A percentile compares a stretch with the other conserved stretches of the same genome.
These are phyloP conservation scores for Halichondria panicea DNA, from an alignment of 37 sponge, comb jelly and placozoan genomes.

Conservation along the genomic window DNA sequence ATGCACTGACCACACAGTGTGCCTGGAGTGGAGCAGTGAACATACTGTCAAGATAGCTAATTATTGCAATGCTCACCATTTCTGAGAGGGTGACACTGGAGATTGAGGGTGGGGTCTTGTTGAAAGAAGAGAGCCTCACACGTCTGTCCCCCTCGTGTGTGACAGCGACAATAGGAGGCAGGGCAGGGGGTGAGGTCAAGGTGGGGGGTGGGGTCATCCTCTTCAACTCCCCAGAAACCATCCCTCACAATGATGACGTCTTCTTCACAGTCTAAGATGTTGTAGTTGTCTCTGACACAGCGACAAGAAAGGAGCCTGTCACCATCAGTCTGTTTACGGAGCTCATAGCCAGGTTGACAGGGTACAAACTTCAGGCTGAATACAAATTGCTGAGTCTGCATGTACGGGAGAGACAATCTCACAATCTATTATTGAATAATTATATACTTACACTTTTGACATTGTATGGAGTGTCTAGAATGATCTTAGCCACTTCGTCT, in stretches of 20 bases:
- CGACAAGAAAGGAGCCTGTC: neutral
- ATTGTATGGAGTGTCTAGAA: slow-evolving; percentile 48
- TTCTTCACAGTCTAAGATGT: slow-evolving; percentile 23
- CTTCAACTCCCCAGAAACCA: slow-evolving; percentile 45
- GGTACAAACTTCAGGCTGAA: neutral
- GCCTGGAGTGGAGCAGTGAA: slow-evolving; percentile 3
- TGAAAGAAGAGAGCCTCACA: slow-evolving; percentile 37
- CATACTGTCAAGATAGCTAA: neutral
- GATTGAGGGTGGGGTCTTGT: slow-evolving; percentile 3
- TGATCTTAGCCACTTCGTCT: neutral
- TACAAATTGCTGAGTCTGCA: slow-evolving; percentile 1
- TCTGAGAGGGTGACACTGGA: slow-evolving; percentile 49
- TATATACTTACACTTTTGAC: slow-evolving; percentile 30
- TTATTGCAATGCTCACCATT: slow-evolving; percentile 28
- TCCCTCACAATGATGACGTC: slow-evolving; percentile 25
- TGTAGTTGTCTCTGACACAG: slow-evolving; percentile 9
- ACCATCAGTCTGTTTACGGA: neutral
- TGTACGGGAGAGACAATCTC: neutral
- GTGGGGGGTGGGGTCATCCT: slow-evolving; percentile 2
- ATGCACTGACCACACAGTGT: slow-evolving; percentile 65
- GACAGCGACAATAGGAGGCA: slow-evolving; percentile 53
- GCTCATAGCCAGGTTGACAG: slow-evolving; percentile 30
- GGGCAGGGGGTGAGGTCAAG: slow-evolving; percentile 47
- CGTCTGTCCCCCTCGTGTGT: neutral
- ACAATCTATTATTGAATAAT: neutral